These are phyloP conservation scores for Teinopalpus imperialis DNA, from an alignment of 2,888 invertebrate genomes.

Conservation along the genomic window DNA sequence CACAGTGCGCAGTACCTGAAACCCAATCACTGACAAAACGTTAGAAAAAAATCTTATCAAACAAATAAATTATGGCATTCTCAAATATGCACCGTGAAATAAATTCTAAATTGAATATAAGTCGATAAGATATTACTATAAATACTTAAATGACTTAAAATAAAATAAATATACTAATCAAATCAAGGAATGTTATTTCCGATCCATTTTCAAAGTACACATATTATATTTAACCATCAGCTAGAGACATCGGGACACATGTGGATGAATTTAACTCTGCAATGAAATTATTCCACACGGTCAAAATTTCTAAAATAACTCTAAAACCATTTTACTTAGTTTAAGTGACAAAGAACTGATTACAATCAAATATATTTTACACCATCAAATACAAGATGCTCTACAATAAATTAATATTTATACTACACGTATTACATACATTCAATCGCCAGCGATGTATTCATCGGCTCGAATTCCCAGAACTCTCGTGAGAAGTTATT, in stretches of 20 bases:
- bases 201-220: conserved; percentile 33
- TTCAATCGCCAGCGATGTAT: conserved; percentile 26
- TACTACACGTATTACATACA: background rate
- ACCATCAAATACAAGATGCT: background rate
- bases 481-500: background rate
- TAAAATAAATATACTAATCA: conserved; percentile 33
- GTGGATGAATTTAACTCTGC: background rate
- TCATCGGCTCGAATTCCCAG: background rate
- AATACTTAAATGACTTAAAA: conserved; percentile 38
- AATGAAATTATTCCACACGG: background rate
- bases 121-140: conserved; percentile 24
- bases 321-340: background rate
- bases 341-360: conserved; percentile 2
- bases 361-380: background rate
- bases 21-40: no score
- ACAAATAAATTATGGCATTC: conserved; percentile 72
- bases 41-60: conserved; percentile 78
- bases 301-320: conserved; percentile 6
- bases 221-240: no score
- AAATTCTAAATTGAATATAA: conserved; percentile 21
- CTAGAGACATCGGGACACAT: no score
- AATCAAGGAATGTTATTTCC: conserved; percentile 47
- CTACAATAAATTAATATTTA: background rate
- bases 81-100: conserved; percentile 62
- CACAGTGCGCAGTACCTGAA: no score